Evolutionary conservation across 2,797 vertebrate genomes (phyloP).

Genomic region (Coccyzus lansbergi): DNA sequence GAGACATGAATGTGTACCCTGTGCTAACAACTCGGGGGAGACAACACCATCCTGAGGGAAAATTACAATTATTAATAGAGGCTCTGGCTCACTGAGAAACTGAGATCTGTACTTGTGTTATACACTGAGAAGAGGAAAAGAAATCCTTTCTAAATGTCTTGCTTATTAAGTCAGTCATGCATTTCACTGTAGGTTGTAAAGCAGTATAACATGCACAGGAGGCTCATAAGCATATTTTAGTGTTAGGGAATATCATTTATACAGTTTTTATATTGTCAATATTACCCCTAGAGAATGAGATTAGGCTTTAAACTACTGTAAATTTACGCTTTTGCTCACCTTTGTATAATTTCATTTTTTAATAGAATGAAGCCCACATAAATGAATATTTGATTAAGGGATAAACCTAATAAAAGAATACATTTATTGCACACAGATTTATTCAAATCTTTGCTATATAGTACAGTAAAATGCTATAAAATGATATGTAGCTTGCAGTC

Average conservation of each 20-base stretch:
- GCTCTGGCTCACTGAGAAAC: conserved; percentile 45
- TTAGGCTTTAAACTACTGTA: conserved; percentile 77
- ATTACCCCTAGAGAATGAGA: conserved; percentile 72
- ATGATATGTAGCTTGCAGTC: conserved; percentile 45
- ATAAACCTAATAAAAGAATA: conserved; percentile 75
- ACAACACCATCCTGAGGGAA: conserved; percentile 34
- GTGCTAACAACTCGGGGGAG: background rate
- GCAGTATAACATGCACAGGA: conserved; percentile 68
- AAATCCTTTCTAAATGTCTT: conserved; percentile 68
- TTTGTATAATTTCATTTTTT: conserved; percentile 78
- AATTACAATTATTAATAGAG: conserved; percentile 23
- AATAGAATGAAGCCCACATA: conserved; percentile 72
- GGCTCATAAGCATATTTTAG: conserved; percentile 78
- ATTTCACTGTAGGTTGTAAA: conserved; percentile 75
- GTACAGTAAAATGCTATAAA: conserved; percentile 63
- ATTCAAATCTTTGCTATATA: conserved; percentile 71
- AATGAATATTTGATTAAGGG: conserved; percentile 77
- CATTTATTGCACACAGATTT: conserved; percentile 71
- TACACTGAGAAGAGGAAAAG: background rate
- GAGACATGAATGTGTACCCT: background rate
- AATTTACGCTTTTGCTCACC: conserved; percentile 74
- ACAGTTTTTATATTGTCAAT: conserved; percentile 76
- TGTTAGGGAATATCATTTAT: conserved; percentile 78
- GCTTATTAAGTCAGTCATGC: conserved; percentile 77
- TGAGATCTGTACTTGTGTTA: conserved; percentile 57